These are phyloP conservation scores for Sinella curviseta DNA, from an alignment of 1,140 invertebrate genomes.

Conservation along the genomic window DNA sequence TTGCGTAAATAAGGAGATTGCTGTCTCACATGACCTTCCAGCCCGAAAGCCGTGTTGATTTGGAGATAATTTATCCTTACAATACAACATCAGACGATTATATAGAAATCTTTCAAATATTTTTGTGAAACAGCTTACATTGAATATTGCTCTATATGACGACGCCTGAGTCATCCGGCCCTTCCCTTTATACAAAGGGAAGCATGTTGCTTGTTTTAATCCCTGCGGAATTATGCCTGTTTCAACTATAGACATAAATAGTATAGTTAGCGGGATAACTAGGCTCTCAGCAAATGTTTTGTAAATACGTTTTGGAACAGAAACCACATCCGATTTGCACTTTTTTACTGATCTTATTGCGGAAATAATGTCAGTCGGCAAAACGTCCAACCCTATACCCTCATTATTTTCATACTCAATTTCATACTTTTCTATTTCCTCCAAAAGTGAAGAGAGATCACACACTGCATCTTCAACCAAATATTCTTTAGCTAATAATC, in stretches of 20 bases:
- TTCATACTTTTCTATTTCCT: neutral
- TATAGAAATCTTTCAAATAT: neutral
- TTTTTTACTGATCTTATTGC: neutral
- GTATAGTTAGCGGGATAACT: neutral
- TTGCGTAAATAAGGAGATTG: neutral
- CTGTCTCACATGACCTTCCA: too few species aligned
- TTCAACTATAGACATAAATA: neutral
- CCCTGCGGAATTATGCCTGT: neutral
- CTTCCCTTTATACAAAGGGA: neutral
- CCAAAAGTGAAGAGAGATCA: neutral
- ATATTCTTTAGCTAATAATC: neutral
- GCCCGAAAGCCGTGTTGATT: neutral
- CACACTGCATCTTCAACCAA: neutral
- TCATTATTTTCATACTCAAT: neutral
- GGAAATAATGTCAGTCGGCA: neutral
- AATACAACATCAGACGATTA: neutral
- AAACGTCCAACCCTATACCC: neutral
- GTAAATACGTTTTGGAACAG: neutral
- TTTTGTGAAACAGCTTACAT: neutral
- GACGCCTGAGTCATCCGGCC: neutral
- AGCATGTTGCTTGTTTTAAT: neutral
- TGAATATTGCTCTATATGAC: neutral
- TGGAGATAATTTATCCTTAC: neutral
- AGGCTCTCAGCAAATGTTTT: neutral
- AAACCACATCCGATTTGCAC: neutral